phyloP scores from a whole-genome alignment of 2,113 vertebrate genomes.

The Taurulus bubalis region DNA sequence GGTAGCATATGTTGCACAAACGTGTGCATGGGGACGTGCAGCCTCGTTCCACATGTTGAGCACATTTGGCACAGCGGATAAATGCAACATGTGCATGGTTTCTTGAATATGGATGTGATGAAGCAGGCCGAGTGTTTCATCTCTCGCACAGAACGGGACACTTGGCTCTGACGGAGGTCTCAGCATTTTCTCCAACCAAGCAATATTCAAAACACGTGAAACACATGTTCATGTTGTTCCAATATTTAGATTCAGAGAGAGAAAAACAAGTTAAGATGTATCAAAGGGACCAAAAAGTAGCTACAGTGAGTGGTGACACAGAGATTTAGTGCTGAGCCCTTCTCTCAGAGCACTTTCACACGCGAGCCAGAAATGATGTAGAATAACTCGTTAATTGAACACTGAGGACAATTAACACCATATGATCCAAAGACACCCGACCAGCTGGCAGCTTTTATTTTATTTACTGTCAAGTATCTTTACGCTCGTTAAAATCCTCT shows the following conservation, averaged over 20 bases:
- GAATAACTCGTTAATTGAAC: background rate
- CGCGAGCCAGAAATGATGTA: background rate
- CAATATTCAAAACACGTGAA: slow-evolving; percentile 3
- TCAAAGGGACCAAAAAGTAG: background rate
- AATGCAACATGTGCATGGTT: slow-evolving; percentile 39
- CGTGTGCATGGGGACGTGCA: slow-evolving; percentile 32
- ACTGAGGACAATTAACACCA: background rate
- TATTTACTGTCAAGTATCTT: background rate
- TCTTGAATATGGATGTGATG: slow-evolving; percentile 37
- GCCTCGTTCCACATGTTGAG: slow-evolving; percentile 40
- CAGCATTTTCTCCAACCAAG: slow-evolving; percentile 4
- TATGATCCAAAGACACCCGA: background rate
- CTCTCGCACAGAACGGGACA: slow-evolving; percentile 25
- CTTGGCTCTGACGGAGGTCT: slow-evolving; percentile 7
- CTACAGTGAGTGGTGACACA: background rate
- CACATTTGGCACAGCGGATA: slow-evolving; percentile 46
- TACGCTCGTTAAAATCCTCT: background rate
- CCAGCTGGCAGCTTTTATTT: background rate
- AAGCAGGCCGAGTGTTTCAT: slow-evolving; percentile 54
- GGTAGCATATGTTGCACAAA: slow-evolving; percentile 37
- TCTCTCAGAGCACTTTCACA: background rate
- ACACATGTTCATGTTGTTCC: slow-evolving; percentile 9
- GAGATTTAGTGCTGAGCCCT: no score
- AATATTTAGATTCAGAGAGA: background rate
- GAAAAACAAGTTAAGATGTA: background rate